These are phyloP conservation scores for Orbicella faveolata DNA, from an alignment of 64 coral and sea anemone genomes.

Conservation along the genomic window DNA sequence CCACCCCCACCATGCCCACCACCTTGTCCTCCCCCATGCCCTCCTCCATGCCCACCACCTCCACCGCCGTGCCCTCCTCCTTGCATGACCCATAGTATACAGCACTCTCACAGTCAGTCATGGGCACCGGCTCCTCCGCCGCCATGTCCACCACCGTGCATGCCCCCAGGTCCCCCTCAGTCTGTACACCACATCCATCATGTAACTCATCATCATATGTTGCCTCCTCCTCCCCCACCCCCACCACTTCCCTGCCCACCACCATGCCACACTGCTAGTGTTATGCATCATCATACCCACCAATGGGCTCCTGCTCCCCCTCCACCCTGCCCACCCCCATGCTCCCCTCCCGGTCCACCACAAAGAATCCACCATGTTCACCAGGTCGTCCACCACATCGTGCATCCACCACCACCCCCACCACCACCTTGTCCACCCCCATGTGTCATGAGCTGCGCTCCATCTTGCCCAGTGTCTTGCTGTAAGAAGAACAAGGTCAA, in stretches of 20 bases:
- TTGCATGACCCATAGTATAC: constrained; percentile 45
- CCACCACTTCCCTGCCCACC: constrained; percentile 74
- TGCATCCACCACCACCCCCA: constrained; percentile 81
- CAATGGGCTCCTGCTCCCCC: constrained; percentile 74
- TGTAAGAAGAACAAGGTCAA: constrained; percentile 97
- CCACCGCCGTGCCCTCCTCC: constrained; percentile 62
- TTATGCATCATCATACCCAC: constrained; percentile 41
- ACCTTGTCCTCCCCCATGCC: constrained; percentile 23
- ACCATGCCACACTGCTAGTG: constrained; percentile 61
- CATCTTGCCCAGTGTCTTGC: constrained; percentile 68
- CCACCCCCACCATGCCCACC: constrained; percentile 52
- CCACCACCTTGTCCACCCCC: constrained; percentile 52
- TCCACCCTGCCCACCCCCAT: constrained; percentile 63
- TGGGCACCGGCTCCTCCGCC: constrained; percentile 68
- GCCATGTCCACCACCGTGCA: constrained; percentile 41
- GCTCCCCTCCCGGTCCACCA: constrained; percentile 54
- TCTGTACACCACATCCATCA: constrained; percentile 38
- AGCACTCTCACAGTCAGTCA: constrained; percentile 33
- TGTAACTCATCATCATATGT: constrained; percentile 68
- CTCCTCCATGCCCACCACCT: constrained; percentile 42
- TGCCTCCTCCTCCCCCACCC: constrained; percentile 76
- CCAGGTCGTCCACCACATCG: constrained; percentile 80
- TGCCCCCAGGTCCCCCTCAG: constrained; percentile 68
- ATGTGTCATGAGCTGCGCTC: constrained; percentile 36
- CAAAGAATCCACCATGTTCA: constrained; percentile 85